phyloP scores from a whole-genome alignment of 30 jellyfish, hydroid and myxozoan genomes.

The Chrysaora quinquecirrha region DNA sequence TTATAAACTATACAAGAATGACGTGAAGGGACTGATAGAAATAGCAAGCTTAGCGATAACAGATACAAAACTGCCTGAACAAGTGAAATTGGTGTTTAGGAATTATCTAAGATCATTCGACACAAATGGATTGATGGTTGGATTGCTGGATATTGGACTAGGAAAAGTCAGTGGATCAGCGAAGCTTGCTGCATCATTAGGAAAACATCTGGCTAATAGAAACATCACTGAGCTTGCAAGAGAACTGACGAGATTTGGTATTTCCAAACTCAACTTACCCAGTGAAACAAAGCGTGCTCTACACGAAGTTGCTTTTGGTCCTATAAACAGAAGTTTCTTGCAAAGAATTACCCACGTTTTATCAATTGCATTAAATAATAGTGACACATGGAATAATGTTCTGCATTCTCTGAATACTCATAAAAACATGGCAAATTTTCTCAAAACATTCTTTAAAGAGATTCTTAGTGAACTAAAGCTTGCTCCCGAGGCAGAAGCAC shows the following conservation, averaged over 20 bases:
- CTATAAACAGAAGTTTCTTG: background rate
- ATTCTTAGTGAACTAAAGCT: background rate
- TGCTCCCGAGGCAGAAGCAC: background rate
- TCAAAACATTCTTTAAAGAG: background rate
- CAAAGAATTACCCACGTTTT: background rate
- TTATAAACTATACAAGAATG: background rate
- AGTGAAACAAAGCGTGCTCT: background rate
- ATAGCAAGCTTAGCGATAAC: background rate
- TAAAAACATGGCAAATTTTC: background rate
- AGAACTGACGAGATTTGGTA: slow-evolving; percentile 2
- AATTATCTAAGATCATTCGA: background rate
- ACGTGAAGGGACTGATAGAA: slow-evolving; percentile 23
- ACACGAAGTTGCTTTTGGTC: background rate
- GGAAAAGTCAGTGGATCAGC: background rate
- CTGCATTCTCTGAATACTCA: background rate
- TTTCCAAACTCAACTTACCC: background rate
- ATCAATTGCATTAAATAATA: background rate
- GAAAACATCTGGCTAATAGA: background rate
- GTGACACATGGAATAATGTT: background rate
- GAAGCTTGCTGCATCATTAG: background rate
- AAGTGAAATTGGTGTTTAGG: background rate
- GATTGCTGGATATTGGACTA: background rate
- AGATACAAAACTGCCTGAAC: background rate
- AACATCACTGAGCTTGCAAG: slow-evolving; percentile 14
- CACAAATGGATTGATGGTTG: background rate